phyloP scores from a whole-genome alignment of 2,888 invertebrate genomes.

The Poecilobothrus nobilitatus region DNA sequence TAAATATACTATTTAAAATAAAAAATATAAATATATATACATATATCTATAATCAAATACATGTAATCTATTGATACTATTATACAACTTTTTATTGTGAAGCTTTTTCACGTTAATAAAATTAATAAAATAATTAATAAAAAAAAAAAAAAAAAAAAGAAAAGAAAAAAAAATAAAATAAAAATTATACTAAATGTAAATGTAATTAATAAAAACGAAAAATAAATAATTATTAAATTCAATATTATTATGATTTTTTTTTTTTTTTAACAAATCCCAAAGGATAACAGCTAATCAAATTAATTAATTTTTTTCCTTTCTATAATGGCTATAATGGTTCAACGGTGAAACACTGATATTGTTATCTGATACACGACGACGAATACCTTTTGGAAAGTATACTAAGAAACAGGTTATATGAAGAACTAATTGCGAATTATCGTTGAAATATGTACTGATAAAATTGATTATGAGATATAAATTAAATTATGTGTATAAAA shows the following conservation, averaged over 20 bases:
- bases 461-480: no score
- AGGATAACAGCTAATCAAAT: no score
- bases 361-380: no score
- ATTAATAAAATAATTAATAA: background rate
- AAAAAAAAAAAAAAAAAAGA: background rate
- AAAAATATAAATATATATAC: background rate
- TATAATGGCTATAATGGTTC: no score
- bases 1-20: background rate
- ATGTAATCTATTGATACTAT: slow-evolving; percentile 1
- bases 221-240: background rate
- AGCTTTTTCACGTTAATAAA: slow-evolving; percentile 3
- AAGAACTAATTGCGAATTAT: no score
- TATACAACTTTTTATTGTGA: slow-evolving; percentile 9
- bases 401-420: no score
- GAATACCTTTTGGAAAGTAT: no score
- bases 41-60: background rate
- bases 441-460: no score
- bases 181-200: slow-evolving; percentile 6
- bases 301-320: no score
- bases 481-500: no score
- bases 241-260: background rate
- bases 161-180: background rate
- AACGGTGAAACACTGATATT: no score
- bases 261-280: no score
- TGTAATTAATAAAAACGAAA: slow-evolving; percentile 5